Conservation (phyloP, 2,888 invertebrate species). For the Hypolimnas misippus region DNA sequence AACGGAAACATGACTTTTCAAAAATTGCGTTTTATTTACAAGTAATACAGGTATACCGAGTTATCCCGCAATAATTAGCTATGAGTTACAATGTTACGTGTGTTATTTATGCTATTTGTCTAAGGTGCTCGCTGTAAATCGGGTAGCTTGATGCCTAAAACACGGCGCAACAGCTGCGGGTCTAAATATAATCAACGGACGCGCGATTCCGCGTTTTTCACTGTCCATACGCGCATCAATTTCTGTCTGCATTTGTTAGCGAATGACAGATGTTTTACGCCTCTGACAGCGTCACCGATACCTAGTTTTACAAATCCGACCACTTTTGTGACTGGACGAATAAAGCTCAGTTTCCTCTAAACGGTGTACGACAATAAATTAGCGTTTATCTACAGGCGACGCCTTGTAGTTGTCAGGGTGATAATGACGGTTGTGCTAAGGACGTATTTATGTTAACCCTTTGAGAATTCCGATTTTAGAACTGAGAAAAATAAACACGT, state of each 20-base stretch:
- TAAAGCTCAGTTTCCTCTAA: conserved; percentile 49
- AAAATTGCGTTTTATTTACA: background rate
- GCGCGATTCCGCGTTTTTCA: conserved; percentile 81
- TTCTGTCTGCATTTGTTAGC: conserved; percentile 79
- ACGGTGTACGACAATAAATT: conserved; percentile 35
- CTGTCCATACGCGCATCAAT: conserved; percentile 80
- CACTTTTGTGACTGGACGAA: conserved; percentile 40
- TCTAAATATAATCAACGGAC: conserved; percentile 72
- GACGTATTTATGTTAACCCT: conserved; percentile 71
- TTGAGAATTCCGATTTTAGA: conserved; percentile 64
- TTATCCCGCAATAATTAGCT: background rate
- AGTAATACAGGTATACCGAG: too few relatives aligned
- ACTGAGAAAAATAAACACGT: conserved; percentile 48
- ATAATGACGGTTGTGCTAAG: conserved; percentile 73
- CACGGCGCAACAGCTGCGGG: conserved; percentile 73
- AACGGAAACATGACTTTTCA: background rate
- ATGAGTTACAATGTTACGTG: conserved; percentile 26
- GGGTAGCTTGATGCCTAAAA: conserved; percentile 62
- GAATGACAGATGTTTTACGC: conserved; percentile 81
- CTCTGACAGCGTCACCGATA: conserved; percentile 54
- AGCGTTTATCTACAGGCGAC: conserved; percentile 53
- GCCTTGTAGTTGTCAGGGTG: conserved; percentile 68
- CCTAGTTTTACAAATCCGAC: conserved; percentile 32
- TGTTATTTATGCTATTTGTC: conserved; percentile 48
- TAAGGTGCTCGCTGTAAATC: conserved; percentile 52